phyloP scores from a whole-genome alignment of 2,888 invertebrate species.

The Platynereis dumerilii region DNA sequence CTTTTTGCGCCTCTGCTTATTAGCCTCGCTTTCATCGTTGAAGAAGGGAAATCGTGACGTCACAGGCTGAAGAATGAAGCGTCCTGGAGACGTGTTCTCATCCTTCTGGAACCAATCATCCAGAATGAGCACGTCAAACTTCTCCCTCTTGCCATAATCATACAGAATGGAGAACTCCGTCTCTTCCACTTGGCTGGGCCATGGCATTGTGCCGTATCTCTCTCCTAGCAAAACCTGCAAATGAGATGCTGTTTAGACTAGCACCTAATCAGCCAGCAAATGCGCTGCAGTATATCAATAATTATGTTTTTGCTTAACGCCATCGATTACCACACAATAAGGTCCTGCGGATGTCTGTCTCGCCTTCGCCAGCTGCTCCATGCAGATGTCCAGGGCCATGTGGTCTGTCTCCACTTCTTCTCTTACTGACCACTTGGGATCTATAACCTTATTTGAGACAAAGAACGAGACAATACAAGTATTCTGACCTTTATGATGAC shows the following conservation, averaged over 20 bases:
- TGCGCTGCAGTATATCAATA: no score
- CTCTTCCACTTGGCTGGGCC: neutral
- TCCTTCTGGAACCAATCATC: slow-evolving; percentile 9
- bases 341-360: neutral
- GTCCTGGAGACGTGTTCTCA: neutral
- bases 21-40: slow-evolving; percentile 6
- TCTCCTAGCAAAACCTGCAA: slow-evolving; percentile 3
- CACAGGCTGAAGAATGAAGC: neutral
- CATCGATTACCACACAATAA: neutral
- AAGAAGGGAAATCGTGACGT: slow-evolving; percentile 4
- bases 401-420: slow-evolving; percentile 3
- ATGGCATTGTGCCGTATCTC: neutral
- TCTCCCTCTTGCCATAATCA: neutral
- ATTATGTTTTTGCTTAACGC: no score
- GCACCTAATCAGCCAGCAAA: no score
- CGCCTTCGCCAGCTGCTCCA: neutral
- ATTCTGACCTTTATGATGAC: no score
- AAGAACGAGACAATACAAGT: no score
- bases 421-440: neutral
- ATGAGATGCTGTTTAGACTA: no score
- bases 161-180: neutral
- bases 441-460: neutral
- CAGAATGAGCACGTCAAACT: neutral
- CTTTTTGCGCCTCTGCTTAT: neutral
- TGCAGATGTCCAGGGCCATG: neutral